Evolutionary conservation across 2,113 vertebrate species (phyloP).

Genomic region (Polyodon spathula): DNA sequence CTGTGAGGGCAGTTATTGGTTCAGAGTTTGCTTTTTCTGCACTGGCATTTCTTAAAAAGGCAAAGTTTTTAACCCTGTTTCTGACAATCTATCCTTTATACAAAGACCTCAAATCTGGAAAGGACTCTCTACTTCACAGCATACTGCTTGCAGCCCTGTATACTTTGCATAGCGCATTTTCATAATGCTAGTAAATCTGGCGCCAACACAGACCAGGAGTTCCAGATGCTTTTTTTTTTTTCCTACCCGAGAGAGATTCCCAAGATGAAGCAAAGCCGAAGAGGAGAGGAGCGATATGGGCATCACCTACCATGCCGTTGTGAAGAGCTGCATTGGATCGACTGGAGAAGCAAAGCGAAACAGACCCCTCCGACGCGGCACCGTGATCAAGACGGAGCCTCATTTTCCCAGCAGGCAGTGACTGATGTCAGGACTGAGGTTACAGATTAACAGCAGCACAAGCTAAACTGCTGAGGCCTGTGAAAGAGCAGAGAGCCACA

Average conservation of each 20-base stretch:
- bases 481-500: too few species aligned
- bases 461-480: background rate
- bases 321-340: conserved; percentile 53
- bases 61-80: too few species aligned
- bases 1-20: too few species aligned
- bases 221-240: background rate
- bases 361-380: conserved; percentile 47
- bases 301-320: conserved; percentile 54
- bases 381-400: conserved; percentile 39
- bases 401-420: conserved; percentile 41
- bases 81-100: too few species aligned
- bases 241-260: background rate
- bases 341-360: conserved; percentile 34
- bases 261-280: too few species aligned
- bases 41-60: too few species aligned
- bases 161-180: too few species aligned
- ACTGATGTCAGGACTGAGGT: conserved; percentile 1
- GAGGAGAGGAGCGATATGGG: background rate
- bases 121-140: too few species aligned
- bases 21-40: too few species aligned
- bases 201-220: conserved; percentile 17
- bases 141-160: too few species aligned
- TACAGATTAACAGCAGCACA: conserved; percentile 9
- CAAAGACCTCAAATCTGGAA: too few species aligned
- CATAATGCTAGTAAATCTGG: too few species aligned